Evolutionary conservation across 2,797 vertebrate genomes (phyloP).

Genomic region (Danionella dracula): DNA sequence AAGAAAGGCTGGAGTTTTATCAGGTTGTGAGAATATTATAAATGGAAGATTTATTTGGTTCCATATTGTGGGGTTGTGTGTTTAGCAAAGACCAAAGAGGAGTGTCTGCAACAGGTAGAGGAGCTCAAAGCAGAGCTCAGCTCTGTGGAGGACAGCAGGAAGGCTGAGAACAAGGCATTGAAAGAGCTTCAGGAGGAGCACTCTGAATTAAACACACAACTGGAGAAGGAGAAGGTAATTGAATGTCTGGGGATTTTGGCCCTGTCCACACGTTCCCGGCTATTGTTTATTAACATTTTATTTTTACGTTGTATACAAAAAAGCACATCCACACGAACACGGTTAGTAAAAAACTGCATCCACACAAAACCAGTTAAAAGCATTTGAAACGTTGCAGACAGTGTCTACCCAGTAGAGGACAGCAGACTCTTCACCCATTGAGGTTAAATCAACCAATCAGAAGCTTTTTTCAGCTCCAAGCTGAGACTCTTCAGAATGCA

Average conservation of each 20-base stretch:
- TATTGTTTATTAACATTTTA: no score
- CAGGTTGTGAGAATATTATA: neutral
- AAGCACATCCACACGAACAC: no score
- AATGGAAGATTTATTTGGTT: neutral
- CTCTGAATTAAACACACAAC: conserved; percentile 54
- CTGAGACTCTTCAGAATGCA: no score
- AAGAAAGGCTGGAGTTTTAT: neutral
- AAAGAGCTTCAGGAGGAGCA: conserved; percentile 69
- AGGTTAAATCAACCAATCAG: no score
- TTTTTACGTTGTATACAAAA: no score
- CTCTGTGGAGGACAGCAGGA: conserved; percentile 63
- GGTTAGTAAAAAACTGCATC: no score
- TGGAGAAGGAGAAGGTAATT: conserved; percentile 76
- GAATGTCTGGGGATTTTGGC: neutral
- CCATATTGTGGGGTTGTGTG: neutral
- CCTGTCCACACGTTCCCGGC: neutral
- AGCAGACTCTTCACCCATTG: no score
- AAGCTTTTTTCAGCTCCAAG: no score
- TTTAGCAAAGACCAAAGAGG: conserved; percentile 68
- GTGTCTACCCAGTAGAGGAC: no score
- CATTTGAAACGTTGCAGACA: no score
- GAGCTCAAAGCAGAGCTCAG: conserved; percentile 69
- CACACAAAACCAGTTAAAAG: no score
- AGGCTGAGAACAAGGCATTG: conserved; percentile 56
- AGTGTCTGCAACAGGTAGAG: conserved; percentile 62